phyloP scores from a whole-genome alignment of 2,113 vertebrate genomes.

The Sylvilagus bachmani region DNA sequence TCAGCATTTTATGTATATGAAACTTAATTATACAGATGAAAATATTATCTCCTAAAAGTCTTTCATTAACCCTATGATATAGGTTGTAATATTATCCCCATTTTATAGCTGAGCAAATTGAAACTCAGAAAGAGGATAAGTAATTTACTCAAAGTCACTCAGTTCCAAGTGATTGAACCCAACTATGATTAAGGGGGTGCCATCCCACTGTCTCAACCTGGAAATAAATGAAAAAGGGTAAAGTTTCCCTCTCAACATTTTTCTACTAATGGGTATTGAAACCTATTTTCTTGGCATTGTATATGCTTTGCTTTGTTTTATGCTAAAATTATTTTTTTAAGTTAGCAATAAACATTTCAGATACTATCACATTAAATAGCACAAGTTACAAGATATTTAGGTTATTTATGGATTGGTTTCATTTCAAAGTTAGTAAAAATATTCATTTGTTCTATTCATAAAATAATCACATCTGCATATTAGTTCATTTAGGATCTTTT shows the following conservation, averaged over 20 bases:
- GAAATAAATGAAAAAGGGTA: background rate
- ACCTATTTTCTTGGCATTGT: background rate
- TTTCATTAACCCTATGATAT: background rate
- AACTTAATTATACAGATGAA: background rate
- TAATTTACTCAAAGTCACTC: background rate
- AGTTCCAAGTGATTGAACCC: background rate
- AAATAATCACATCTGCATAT: background rate
- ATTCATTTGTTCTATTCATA: background rate
- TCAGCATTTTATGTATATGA: conserved; percentile 13
- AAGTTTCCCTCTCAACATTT: background rate
- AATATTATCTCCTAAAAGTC: background rate
- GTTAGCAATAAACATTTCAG: background rate
- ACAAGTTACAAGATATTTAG: background rate
- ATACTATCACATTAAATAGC: background rate
- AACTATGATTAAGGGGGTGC: background rate
- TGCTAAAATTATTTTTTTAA: background rate
- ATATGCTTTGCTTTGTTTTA: conserved; percentile 46
- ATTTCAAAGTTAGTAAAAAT: conserved; percentile 17
- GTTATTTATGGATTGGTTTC: background rate
- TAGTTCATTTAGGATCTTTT: background rate
- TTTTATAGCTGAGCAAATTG: background rate
- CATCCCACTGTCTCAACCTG: background rate
- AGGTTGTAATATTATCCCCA: background rate
- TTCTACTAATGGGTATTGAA: conserved; percentile 13
- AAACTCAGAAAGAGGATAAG: background rate